These are phyloP conservation scores for Rhizoglyphus robini DNA, from an alignment of 1,140 invertebrate genomes.

Conservation along the genomic window DNA sequence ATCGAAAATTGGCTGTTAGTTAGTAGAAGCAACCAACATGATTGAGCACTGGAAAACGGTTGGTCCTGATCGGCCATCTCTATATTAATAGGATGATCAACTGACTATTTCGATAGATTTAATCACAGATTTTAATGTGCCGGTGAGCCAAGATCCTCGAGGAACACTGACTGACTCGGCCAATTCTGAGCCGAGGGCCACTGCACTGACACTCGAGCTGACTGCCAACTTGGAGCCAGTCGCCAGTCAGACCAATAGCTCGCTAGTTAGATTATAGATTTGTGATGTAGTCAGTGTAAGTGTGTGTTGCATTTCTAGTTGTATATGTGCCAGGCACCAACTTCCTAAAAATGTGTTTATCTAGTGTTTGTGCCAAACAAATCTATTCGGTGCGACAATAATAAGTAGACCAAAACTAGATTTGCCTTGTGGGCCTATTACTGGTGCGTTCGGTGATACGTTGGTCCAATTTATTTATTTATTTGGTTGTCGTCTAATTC, in stretches of 20 bases:
- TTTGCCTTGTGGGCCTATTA: conserved; percentile 10
- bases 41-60: no score
- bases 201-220: no score
- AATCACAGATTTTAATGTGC: neutral
- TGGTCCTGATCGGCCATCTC: neutral
- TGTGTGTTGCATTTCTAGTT: neutral
- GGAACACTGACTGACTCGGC: no score
- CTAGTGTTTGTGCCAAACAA: neutral
- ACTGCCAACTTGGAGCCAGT: no score
- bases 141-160: neutral
- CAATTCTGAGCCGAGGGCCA: no score
- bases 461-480: neutral
- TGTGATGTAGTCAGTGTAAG: neutral
- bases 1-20: no score
- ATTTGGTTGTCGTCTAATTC: no score
- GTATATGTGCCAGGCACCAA: neutral
- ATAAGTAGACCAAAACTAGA: conserved; percentile 13
- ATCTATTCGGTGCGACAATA: neutral
- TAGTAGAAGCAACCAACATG: no score
- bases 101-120: neutral
- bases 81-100: neutral
- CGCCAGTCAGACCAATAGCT: neutral
- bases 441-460: neutral
- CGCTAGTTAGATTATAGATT: conserved; percentile 2
- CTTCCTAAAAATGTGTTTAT: neutral